A percentile compares a stretch with the other conserved stretches of the same genome.
phyloP scores from a whole-genome alignment of 2,888 invertebrate species.

The Epirrita christyi region DNA sequence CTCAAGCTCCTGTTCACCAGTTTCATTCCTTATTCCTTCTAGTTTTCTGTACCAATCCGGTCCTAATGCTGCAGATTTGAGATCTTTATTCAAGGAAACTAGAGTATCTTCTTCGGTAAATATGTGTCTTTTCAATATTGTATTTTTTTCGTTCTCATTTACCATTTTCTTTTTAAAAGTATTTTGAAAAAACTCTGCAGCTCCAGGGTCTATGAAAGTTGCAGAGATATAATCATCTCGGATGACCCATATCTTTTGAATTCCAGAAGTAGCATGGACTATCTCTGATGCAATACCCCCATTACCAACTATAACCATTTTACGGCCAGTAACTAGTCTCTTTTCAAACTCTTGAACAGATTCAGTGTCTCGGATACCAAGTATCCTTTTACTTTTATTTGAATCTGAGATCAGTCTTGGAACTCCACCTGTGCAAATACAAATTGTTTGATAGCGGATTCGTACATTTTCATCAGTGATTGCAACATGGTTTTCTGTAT shows the following conservation, averaged over 20 bases:
- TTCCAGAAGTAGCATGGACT: conserved; percentile 93
- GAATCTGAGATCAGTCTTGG: conserved; percentile 90
- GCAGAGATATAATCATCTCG: conserved; percentile 96
- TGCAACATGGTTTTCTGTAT: conserved; percentile 80
- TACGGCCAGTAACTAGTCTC: conserved; percentile 87
- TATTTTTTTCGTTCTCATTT: conserved; percentile 45
- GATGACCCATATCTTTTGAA: conserved; percentile 96
- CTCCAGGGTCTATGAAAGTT: conserved; percentile 98
- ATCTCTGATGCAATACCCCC: conserved; percentile 99
- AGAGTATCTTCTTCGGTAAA: conserved; percentile 85
- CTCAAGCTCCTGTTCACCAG: conserved; percentile 76
- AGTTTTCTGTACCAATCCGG: conserved; percentile 97
- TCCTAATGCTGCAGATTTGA: conserved; percentile 95
- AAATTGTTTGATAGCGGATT: conserved; percentile 91
- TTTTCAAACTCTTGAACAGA: conserved; percentile 92
- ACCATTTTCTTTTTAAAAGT: conserved; percentile 57
- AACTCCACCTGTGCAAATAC: conserved; percentile 95
- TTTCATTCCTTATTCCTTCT: conserved; percentile 82
- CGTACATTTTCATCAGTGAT: conserved; percentile 80
- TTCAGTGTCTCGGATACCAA: conserved; percentile 97
- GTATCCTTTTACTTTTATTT: conserved; percentile 85
- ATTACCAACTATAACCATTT: conserved; percentile 95
- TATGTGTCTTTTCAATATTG: conserved; percentile 86
- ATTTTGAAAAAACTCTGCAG: conserved; percentile 95
- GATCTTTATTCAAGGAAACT: conserved; percentile 66